Evolutionary conservation across 2,797 vertebrate species (phyloP).

Genomic region (Dallia pectoralis): DNA sequence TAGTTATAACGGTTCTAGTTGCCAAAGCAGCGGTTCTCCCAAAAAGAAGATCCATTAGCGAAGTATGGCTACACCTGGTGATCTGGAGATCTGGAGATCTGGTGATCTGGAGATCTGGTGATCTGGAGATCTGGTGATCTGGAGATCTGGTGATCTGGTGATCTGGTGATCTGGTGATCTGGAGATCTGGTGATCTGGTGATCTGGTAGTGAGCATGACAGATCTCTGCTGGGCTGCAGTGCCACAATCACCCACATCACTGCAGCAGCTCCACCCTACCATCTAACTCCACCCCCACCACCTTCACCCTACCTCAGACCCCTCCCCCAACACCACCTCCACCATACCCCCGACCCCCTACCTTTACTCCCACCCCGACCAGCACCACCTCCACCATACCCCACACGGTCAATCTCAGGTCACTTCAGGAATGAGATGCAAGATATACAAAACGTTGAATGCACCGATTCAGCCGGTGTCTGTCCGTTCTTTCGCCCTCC

Average conservation of each 20-base stretch:
- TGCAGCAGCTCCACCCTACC: conserved; percentile 20
- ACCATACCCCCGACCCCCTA: conserved; percentile 22
- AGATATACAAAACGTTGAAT: neutral
- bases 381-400: conserved; percentile 2
- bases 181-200: too few species aligned
- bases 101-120: neutral
- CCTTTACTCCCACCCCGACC: conserved; percentile 19
- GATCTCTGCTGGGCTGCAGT: conserved; percentile 18
- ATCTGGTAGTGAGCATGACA: conserved; percentile 32
- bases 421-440: conserved; percentile 31
- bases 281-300: conserved; percentile 8
- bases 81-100: conserved; percentile 1
- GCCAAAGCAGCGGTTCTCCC: neutral
- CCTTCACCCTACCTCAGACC: conserved; percentile 9
- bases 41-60: neutral
- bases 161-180: neutral
- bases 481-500: neutral
- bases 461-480: neutral
- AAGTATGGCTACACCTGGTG: conserved; percentile 16
- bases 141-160: neutral
- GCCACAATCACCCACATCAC: conserved; percentile 24
- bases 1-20: conserved; percentile 9
- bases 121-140: neutral
- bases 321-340: neutral
- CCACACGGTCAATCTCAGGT: conserved; percentile 48